Base-by-base conservation (phyloP, 2,888 invertebrate species). In the Sminthurinus aureus region DNA sequence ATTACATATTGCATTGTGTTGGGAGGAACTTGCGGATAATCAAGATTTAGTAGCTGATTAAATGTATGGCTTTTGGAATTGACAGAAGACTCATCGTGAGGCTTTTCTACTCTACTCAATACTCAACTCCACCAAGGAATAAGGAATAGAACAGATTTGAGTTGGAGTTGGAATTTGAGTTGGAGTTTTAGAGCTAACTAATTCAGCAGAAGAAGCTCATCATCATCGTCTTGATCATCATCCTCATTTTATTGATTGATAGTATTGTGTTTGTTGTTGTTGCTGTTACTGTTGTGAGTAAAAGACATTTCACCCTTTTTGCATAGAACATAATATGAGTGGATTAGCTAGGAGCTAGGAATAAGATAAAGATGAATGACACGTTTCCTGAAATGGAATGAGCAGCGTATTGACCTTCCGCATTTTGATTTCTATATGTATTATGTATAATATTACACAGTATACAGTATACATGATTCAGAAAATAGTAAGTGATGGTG, bases 1-100 rank as follows among this genome's bases (percentile, higher is more conserved):
- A 20, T 69, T 69, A 69, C 67, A n/a, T 15, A 69, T 9, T 58
- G 58, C 9, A 18, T 15, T 58, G 58, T 58, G 58, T 15, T 58
- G 58, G 13, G 58, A 71, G 15, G 26, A 71, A 71, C 71, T 38
- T 71, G 71, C 71, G 71, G 71, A 71, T 71, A 71, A 71, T 71
- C 71, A 71, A 71, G 71, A 71, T 71, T 71, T 22, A 71, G 24
- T 71, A 24, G 13, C 71, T 71, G 71, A 71, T 71, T 69, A 69
- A 69, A 69, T 20, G 67, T 64, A 64, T 58, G 58, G 58, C 58
- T 58, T 58, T 58, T 15, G 58, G 18, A 58, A 58, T 58, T 58
- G 58, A 58, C 58, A 18, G 18, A 58, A 38, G 38, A 38, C 38
- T 38, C 38, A 38, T 38, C 15, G n/a, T 64, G 64, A 18, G 64